phyloP scores from a whole-genome alignment of 2,797 vertebrate genomes.

The Danio aesculapii region DNA sequence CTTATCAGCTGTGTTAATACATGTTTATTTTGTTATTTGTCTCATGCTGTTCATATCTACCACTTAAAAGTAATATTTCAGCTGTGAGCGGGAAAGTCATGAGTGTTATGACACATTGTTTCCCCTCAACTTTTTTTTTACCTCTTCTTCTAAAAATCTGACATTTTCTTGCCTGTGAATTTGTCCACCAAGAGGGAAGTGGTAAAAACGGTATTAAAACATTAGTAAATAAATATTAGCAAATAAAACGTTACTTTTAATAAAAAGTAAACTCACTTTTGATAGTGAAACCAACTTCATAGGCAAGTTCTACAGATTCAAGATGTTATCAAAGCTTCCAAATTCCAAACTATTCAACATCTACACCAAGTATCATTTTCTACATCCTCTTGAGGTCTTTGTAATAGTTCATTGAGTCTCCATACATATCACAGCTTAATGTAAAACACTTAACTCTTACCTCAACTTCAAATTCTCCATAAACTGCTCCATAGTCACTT shows the following conservation, averaged over 20 bases:
- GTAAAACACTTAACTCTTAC: conserved; percentile 70
- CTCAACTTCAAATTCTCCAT: conserved; percentile 91
- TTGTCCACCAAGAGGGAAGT: conserved; percentile 34
- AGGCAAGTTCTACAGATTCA: background rate
- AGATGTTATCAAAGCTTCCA: background rate
- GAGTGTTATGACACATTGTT: conserved; percentile 34
- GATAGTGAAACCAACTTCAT: background rate
- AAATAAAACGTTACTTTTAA: background rate
- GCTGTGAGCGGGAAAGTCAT: conserved; percentile 52
- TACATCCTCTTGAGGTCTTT: background rate
- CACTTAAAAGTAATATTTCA: conserved; percentile 22
- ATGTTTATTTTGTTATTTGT: background rate
- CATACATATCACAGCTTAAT: background rate
- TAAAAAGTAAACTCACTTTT: background rate
- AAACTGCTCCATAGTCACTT: conserved; percentile 93
- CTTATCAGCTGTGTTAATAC: background rate
- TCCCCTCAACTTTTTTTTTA: conserved; percentile 38
- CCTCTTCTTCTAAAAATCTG: background rate
- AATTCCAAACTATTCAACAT: background rate
- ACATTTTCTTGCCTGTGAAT: rapidly evolving
- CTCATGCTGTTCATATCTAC: background rate
- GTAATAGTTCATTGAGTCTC: background rate
- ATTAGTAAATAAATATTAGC: too few species aligned
- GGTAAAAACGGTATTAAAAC: conserved; percentile 9
- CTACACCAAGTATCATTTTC: background rate